phyloP scores from a whole-genome alignment of 2,113 vertebrate species.

The Sceloporus tristichus region DNA sequence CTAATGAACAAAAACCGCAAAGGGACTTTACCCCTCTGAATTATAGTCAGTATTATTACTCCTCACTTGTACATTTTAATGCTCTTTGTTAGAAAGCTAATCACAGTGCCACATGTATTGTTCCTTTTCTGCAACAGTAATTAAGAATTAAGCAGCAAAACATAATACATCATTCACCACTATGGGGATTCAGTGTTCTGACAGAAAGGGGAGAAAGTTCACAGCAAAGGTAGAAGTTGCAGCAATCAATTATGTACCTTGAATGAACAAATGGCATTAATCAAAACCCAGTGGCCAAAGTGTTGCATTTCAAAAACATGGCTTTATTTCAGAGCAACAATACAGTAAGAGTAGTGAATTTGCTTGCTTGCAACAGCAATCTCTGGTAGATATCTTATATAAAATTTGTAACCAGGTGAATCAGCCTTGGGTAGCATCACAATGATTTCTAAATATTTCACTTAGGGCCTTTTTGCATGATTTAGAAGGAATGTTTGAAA shows the following conservation, averaged over 20 bases:
- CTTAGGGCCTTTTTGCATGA: not conserved
- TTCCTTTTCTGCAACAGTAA: slow-evolving; percentile 25
- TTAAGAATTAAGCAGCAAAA: slow-evolving; percentile 56
- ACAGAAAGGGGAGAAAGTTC: slow-evolving; percentile 6
- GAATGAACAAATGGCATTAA: slow-evolving; percentile 38
- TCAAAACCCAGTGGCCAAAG: not conserved
- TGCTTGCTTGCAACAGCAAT: not conserved
- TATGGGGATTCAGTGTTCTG: slow-evolving; percentile 42
- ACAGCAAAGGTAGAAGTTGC: slow-evolving; percentile 23
- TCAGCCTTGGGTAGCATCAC: not conserved
- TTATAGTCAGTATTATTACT: not conserved
- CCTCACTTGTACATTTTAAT: slow-evolving; percentile 17
- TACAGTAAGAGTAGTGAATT: slow-evolving; percentile 37
- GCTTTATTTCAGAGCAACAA: slow-evolving; percentile 25
- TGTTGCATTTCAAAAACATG: not conserved
- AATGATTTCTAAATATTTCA: not conserved
- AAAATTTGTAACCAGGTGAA: not conserved
- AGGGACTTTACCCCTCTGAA: not conserved
- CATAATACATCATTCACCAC: not conserved
- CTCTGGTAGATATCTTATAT: not conserved
- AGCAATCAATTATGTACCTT: slow-evolving; percentile 33
- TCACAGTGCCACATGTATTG: slow-evolving; percentile 25
- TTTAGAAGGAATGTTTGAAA: not conserved
- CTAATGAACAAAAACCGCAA: slow-evolving; percentile 2
- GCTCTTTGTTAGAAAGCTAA: slow-evolving; percentile 41